phyloP scores from a whole-genome alignment of 2,113 vertebrate species.

The Mormyrus iriodes region DNA sequence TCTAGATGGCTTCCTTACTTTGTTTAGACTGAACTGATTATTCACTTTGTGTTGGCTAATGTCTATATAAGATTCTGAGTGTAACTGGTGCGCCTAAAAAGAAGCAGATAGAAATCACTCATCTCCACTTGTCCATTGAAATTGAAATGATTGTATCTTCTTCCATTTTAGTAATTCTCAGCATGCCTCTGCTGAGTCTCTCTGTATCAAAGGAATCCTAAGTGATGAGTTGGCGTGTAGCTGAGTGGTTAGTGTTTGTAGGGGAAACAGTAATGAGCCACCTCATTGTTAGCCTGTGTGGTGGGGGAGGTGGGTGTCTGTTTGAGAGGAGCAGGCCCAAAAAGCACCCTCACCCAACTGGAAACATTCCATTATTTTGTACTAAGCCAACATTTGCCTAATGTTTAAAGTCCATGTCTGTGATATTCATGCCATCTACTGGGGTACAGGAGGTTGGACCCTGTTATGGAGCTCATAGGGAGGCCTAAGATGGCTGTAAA shows the following conservation, averaged over 20 bases:
- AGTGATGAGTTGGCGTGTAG: conserved; percentile 20
- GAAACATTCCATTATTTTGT: neutral
- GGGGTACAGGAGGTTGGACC: neutral
- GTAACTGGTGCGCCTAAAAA: neutral
- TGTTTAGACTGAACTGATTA: neutral
- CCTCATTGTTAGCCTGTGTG: conserved; percentile 4
- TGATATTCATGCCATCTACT: neutral
- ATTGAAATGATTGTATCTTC: neutral
- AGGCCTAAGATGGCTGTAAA: conserved; percentile 6
- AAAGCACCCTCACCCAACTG: neutral
- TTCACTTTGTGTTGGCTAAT: neutral
- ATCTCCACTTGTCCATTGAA: neutral
- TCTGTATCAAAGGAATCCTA: conserved; percentile 23
- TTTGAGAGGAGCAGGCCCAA: neutral
- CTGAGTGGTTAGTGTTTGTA: conserved; percentile 36
- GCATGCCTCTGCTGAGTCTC: neutral
- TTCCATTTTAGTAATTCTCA: neutral
- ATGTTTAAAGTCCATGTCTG: neutral
- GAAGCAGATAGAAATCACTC: neutral
- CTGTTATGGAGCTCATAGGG: neutral
- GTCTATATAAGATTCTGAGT: neutral
- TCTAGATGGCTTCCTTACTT: neutral
- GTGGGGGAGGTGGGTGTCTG: neutral
- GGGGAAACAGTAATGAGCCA: conserved; percentile 10
- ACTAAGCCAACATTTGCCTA: neutral